Evolutionary conservation across 2,797 vertebrate species (phyloP), one percentile per base, ranked within the genome.

Genomic region (Pyrocephalus nanus): DNA sequence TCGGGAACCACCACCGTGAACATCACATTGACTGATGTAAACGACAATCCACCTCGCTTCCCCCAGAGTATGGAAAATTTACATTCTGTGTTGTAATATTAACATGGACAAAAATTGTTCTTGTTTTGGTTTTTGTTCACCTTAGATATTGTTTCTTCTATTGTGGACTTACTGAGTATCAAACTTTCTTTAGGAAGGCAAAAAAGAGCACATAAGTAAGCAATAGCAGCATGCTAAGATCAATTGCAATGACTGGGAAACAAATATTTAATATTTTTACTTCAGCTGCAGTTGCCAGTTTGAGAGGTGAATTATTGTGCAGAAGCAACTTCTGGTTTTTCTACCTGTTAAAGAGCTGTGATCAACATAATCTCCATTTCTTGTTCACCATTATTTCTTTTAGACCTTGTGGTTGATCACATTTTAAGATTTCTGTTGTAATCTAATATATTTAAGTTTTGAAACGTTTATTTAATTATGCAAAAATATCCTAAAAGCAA

Each of bases 1-100:
- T 98, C 98, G 18, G 98, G 98, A 32, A 98, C 98, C 66, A 98
- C 98, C 47, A 97, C 97, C 0, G 98, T 98, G 92, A 98, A 98
- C 94, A 98, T 98, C 96, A 98, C 98, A 0, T 11, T 98, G 92
- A 98, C 97, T 1, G 98, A 98, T 0, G 98, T 98, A 50, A 98
- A 98, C 0, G 98, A 98, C 96, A 98, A 98, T 9, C 98, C 98
- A 8, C 98, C 98, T 23, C 97, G 97, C 57, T 98, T 98, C 32
- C 97, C 98, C 30, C 98, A 98, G 92, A 98, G 98, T 98, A 98
- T 65, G 98, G 42, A 93, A 82, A 42, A 92, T 84, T 96, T 95
- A 12, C 9, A 27, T 94, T 94, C 65, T 96, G 12, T 62, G 40
- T 76, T 36, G 53, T 95, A 71, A 73, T 77, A 50, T 71, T 80